These are phyloP conservation scores for Oryzaephilus surinamensis DNA, from an alignment of 1,140 invertebrate species.

Conservation along the genomic window DNA sequence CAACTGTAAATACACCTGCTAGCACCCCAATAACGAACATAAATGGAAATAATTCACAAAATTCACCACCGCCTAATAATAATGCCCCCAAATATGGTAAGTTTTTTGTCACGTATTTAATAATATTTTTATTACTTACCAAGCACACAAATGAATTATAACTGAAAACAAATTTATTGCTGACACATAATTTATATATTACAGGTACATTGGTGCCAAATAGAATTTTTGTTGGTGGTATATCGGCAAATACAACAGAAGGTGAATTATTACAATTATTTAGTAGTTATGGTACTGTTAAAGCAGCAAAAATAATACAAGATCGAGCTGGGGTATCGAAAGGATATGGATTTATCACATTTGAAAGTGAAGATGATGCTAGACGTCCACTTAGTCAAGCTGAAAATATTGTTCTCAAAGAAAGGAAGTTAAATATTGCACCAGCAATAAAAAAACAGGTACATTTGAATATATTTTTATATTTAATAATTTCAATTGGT, in stretches of 20 bases:
- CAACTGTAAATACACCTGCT: slow-evolving; percentile 24
- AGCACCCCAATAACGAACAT: slow-evolving; percentile 20
- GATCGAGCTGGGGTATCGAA: slow-evolving; percentile 89
- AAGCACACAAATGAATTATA: background rate
- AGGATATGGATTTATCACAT: slow-evolving; percentile 93
- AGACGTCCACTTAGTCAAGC: slow-evolving; percentile 57
- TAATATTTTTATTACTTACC: slow-evolving; percentile 1
- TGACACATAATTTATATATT: slow-evolving; percentile 4
- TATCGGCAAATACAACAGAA: slow-evolving; percentile 76
- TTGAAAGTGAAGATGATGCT: slow-evolving; percentile 84
- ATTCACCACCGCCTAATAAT: slow-evolving; percentile 23
- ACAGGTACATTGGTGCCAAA: slow-evolving; percentile 76
- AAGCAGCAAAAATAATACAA: slow-evolving; percentile 87
- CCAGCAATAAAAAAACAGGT: slow-evolving; percentile 82
- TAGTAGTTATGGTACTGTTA: slow-evolving; percentile 80
- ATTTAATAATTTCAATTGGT: background rate
- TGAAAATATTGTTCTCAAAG: slow-evolving; percentile 52
- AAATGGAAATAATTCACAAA: slow-evolving; percentile 8
- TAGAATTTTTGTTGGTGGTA: slow-evolving; percentile 90
- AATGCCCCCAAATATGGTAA: slow-evolving; percentile 28
- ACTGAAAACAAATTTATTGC: slow-evolving; percentile 3
- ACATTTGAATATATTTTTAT: slow-evolving; percentile 2
- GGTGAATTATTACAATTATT: slow-evolving; percentile 72
- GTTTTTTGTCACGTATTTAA: background rate
- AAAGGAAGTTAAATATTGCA: slow-evolving; percentile 81